Percentiles rank a stretch among this genome's conserved stretches.
These are phyloP conservation scores for Teleiodes luculella DNA, from an alignment of 2,888 invertebrate genomes.

Conservation along the genomic window DNA sequence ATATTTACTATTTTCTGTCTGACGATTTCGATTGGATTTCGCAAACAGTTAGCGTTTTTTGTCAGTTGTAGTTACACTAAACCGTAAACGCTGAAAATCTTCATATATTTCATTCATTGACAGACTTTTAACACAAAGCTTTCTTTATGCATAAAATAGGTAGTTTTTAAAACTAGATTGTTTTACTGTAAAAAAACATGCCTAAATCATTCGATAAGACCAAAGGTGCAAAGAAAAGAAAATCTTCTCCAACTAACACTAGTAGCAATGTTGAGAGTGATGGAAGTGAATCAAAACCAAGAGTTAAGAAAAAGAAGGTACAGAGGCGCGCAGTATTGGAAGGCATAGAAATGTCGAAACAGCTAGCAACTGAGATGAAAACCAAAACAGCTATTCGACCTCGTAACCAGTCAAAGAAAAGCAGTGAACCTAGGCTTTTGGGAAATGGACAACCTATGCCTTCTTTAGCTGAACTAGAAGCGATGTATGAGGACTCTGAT, in stretches of 20 bases:
- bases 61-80: no score
- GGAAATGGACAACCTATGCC: conserved; percentile 41
- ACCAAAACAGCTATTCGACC: conserved; percentile 6
- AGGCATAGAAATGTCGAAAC: conserved; percentile 24
- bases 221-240: conserved; percentile 11
- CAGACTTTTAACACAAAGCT: no score
- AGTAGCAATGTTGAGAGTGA: conserved; percentile 2
- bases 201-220: conserved; percentile 15
- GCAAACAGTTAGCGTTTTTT: no score
- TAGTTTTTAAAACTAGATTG: no score
- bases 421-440: conserved; percentile 23
- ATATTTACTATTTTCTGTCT: no score
- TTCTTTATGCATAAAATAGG: no score
- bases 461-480: conserved; percentile 38
- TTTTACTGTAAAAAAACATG: not conserved
- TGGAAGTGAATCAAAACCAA: not conserved
- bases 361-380: conserved; percentile 22
- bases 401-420: not conserved
- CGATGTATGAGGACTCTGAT: conserved; percentile 36
- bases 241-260: not conserved
- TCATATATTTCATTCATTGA: no score
- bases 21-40: no score
- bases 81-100: no score
- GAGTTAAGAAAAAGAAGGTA: conserved; percentile 10
- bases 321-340: conserved; percentile 7